Conservation (phyloP, 2,113 vertebrate species). For the Antidorcas marsupialis region DNA sequence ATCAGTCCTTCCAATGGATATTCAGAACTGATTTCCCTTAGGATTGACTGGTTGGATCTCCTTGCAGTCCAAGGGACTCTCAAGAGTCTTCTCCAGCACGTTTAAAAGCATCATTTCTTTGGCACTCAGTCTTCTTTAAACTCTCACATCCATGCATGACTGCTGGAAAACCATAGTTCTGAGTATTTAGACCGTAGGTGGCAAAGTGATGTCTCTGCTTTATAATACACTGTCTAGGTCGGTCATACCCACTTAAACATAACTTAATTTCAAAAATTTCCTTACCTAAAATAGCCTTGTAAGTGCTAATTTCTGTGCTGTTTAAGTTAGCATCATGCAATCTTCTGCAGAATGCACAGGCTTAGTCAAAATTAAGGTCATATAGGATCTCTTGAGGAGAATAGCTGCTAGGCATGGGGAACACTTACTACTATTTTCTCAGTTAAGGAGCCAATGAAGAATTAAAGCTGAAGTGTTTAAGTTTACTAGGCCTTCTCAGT, state of each 20-base stretch:
- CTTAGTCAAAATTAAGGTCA: neutral
- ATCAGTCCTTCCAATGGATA: neutral
- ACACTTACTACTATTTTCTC: neutral
- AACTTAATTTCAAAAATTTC: neutral
- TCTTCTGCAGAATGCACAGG: neutral
- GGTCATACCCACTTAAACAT: neutral
- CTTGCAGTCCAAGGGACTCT: neutral
- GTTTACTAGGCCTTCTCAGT: neutral
- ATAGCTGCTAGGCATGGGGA: neutral
- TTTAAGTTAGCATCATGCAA: neutral
- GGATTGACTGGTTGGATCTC: neutral
- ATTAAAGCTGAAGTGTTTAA: neutral
- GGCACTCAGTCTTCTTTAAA: neutral
- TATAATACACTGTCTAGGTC: neutral
- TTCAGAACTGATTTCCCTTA: neutral
- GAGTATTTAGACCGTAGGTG: neutral
- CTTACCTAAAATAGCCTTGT: neutral
- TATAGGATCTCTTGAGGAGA: neutral
- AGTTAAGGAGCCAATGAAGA: neutral
- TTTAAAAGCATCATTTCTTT: neutral
- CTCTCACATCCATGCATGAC: neutral
- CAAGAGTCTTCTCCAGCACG: neutral
- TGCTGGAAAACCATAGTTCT: neutral
- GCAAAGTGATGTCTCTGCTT: neutral
- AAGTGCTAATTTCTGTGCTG: neutral